phyloP scores from a whole-genome alignment of 2,113 vertebrate genomes.

The Takifugu bimaculatus region DNA sequence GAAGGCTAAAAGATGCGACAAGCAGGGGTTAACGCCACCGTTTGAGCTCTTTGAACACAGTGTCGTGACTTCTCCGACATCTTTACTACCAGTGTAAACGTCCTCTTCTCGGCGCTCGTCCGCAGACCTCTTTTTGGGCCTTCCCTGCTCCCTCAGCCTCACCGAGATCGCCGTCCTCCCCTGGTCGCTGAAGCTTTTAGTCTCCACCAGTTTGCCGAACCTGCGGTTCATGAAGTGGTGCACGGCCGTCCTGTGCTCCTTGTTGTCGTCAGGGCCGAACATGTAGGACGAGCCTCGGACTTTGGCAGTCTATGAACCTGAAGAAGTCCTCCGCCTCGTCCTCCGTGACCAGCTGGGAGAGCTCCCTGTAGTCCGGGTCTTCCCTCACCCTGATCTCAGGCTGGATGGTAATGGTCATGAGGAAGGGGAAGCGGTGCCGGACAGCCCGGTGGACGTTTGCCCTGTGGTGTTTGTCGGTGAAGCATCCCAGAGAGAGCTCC shows the following conservation, averaged over 20 bases:
- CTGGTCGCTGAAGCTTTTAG: conserved; percentile 82
- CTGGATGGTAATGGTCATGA: conserved; percentile 82
- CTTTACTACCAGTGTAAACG: conserved; percentile 81
- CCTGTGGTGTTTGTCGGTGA: conserved; percentile 80
- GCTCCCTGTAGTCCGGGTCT: conserved; percentile 83
- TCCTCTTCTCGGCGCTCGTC: conserved; percentile 68
- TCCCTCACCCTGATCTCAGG: conserved; percentile 83
- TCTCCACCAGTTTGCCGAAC: conserved; percentile 92
- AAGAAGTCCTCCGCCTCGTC: conserved; percentile 87
- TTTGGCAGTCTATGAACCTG: conserved; percentile 88
- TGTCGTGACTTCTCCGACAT: too few relatives aligned
- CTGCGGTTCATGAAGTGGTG: conserved; percentile 88
- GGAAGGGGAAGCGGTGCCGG: conserved; percentile 84
- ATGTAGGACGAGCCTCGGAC: conserved; percentile 80
- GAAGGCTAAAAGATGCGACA: conserved; percentile 78
- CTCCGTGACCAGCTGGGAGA: conserved; percentile 82
- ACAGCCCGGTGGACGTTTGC: conserved; percentile 82
- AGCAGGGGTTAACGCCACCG: not conserved
- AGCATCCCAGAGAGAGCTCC: conserved; percentile 79
- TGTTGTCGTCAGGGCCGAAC: conserved; percentile 81
- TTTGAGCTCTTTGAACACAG: too few relatives aligned
- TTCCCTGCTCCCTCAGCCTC: conserved; percentile 79
- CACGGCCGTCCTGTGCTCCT: conserved; percentile 85
- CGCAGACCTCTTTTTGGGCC: conserved; percentile 74
- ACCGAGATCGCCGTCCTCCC: conserved; percentile 76